Conservation (phyloP, 2,113 vertebrate genomes). For the Neotoma lepida region DNA sequence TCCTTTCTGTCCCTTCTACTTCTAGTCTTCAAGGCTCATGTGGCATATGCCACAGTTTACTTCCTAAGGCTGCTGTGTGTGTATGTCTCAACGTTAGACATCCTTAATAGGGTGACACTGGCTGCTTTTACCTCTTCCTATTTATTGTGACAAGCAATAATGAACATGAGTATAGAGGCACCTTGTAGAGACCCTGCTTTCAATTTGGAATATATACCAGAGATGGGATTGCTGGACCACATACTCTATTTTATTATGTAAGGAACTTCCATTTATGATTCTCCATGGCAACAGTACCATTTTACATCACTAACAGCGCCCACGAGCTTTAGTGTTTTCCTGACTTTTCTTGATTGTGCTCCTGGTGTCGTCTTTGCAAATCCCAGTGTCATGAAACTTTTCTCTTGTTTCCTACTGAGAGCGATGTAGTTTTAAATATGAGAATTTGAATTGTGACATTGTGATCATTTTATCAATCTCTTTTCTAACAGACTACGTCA, state of each 20-base stretch:
- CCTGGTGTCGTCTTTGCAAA: constrained; percentile 25
- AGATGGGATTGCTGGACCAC: neutral
- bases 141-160: neutral
- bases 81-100: neutral
- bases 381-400: neutral
- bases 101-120: neutral
- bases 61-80: neutral
- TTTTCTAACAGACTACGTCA: constrained; percentile 88
- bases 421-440: neutral
- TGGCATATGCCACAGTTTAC: constrained; percentile 10
- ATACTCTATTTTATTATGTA: neutral
- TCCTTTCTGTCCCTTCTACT: neutral
- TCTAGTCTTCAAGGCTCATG: neutral
- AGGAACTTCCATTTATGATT: neutral
- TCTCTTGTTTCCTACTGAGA: neutral
- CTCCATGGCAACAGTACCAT: neutral
- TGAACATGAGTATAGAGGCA: neutral
- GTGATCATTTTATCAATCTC: constrained; percentile 41
- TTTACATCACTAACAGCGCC: neutral
- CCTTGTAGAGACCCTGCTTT: neutral
- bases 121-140: neutral
- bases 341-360: constrained; percentile 18
- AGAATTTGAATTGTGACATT: constrained; percentile 52
- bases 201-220: neutral
- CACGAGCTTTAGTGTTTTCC: neutral